Conservation (phyloP, 1,140 invertebrate genomes). For the Sitodiplosis mosellana region DNA sequence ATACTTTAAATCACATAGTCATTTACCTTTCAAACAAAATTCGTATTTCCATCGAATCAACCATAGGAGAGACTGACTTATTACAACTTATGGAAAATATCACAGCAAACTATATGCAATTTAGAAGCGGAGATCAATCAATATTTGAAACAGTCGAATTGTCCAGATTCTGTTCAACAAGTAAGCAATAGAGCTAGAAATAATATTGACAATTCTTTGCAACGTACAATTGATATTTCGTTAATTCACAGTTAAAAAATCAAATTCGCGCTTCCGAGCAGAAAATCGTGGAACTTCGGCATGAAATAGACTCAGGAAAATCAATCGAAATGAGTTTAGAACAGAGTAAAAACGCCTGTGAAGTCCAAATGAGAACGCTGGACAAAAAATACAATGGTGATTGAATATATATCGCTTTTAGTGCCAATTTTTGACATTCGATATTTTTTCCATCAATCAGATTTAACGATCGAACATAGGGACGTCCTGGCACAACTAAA, state of each 20-base stretch:
- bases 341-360: background rate
- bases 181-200: background rate
- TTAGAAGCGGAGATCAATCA: background rate
- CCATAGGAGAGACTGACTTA: background rate
- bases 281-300: background rate
- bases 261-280: background rate
- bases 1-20: background rate
- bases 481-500: background rate
- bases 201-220: background rate
- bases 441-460: background rate
- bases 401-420: background rate
- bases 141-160: background rate
- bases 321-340: background rate
- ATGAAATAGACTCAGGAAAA: background rate
- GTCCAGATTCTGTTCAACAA: background rate
- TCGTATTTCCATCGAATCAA: background rate
- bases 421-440: background rate
- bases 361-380: background rate
- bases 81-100: conserved; percentile 1
- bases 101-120: background rate
- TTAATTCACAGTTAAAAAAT: background rate
- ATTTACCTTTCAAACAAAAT: background rate
- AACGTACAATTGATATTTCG: background rate
- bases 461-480: background rate
- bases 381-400: background rate